These are phyloP conservation scores for Sylvilagus bachmani DNA, from an alignment of 2,113 vertebrate species.

Conservation along the genomic window DNA sequence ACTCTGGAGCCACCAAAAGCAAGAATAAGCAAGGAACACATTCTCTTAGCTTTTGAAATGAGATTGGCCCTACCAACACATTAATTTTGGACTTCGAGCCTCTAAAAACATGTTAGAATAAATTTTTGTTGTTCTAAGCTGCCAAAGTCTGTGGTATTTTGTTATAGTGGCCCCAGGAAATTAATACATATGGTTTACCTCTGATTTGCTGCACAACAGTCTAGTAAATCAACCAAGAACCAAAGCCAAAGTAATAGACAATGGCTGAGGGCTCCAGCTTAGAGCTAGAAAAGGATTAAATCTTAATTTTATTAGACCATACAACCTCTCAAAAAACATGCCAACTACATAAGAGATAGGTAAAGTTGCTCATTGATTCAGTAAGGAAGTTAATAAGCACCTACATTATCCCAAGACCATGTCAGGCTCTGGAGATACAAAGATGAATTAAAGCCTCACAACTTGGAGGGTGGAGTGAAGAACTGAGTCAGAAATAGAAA, in stretches of 20 bases:
- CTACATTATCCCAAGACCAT: neutral
- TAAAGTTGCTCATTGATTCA: neutral
- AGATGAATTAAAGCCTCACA: neutral
- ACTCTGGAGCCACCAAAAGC: no score
- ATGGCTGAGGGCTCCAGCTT: neutral
- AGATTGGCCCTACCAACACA: neutral
- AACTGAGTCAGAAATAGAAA: neutral
- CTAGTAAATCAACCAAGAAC: neutral
- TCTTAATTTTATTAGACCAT: neutral
- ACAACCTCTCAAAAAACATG: neutral
- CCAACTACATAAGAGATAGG: neutral
- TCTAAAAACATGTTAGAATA: no score
- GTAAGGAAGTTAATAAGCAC: neutral
- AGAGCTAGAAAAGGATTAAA: neutral
- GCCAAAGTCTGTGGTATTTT: no score
- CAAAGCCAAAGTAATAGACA: neutral
- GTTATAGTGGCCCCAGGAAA: no score
- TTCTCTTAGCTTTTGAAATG: neutral
- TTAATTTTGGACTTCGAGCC: neutral
- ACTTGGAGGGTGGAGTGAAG: neutral
- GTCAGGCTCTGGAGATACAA: neutral
- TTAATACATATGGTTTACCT: neutral
- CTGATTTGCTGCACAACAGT: neutral
- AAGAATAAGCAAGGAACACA: neutral
- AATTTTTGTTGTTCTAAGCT: no score